phyloP scores from a whole-genome alignment of 2,113 vertebrate species.

The Hippotragus niger region DNA sequence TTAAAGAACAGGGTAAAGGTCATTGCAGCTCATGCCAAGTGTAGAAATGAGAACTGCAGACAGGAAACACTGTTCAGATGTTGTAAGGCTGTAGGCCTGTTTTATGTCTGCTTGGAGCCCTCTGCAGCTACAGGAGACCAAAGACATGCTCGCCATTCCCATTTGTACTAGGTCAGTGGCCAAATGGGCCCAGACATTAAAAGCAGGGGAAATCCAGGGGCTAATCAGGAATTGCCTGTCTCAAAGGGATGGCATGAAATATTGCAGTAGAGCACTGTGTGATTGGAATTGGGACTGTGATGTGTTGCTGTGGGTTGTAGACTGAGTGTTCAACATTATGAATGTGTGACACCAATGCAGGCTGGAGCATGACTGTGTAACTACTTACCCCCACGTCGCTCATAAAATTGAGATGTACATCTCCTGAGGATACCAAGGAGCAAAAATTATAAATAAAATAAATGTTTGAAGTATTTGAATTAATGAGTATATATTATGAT shows the following conservation, averaged over 20 bases:
- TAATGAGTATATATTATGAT: conserved; percentile 49
- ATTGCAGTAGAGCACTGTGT: not conserved
- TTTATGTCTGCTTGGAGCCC: conserved; percentile 78
- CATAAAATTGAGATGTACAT: conserved; percentile 71
- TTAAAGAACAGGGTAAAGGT: conserved; percentile 79
- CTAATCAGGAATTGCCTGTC: conserved; percentile 46
- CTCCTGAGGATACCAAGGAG: conserved; percentile 60
- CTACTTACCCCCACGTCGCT: conserved; percentile 48
- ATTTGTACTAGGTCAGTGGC: conserved; percentile 52
- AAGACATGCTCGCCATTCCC: conserved; percentile 41
- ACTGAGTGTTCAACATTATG: conserved; percentile 50
- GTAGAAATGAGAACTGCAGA: conserved; percentile 76
- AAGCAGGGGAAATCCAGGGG: conserved; percentile 46
- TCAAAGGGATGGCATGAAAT: not conserved
- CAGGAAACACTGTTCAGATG: conserved; percentile 81
- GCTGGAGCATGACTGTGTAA: conserved; percentile 16
- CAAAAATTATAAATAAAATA: conserved; percentile 70
- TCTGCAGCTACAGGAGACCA: conserved; percentile 69
- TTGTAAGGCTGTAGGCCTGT: conserved; percentile 67
- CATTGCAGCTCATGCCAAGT: conserved; percentile 76
- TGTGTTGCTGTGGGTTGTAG: conserved; percentile 16
- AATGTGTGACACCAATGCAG: not conserved
- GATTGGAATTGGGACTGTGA: conserved; percentile 7
- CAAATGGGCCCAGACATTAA: conserved; percentile 29
- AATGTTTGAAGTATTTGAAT: conserved; percentile 56